These are phyloP conservation scores for Formica selysi DNA, from an alignment of 1,140 invertebrate genomes.

Conservation along the genomic window DNA sequence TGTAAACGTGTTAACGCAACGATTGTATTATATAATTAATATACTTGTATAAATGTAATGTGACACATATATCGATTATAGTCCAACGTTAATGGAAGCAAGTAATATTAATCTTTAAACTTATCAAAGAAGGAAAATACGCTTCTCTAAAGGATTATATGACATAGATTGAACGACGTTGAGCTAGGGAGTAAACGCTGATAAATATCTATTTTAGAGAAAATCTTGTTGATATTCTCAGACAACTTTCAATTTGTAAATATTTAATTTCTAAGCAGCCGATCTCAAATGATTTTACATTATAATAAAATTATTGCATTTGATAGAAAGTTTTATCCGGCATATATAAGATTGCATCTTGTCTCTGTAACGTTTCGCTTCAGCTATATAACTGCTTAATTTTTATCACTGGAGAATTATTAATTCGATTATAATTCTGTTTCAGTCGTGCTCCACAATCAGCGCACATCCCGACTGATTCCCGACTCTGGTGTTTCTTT, in stretches of 20 bases:
- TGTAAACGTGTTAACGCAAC: not conserved
- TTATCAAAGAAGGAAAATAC: not conserved
- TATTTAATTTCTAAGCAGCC: not conserved
- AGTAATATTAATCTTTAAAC: not conserved
- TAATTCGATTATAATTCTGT: not conserved
- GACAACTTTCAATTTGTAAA: not conserved
- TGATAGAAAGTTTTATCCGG: not conserved
- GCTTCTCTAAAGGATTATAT: conserved; percentile 3
- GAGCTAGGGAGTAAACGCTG: not conserved
- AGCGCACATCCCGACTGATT: not conserved
- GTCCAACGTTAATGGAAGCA: not conserved
- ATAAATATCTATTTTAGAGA: not conserved
- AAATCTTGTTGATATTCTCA: not conserved
- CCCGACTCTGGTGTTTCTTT: conserved; percentile 15
- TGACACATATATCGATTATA: not conserved
- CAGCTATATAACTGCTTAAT: not conserved
- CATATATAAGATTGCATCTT: not conserved
- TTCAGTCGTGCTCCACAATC: not conserved
- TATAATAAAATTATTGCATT: not conserved
- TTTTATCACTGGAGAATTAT: not conserved
- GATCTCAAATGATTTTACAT: not conserved
- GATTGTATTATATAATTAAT: conserved; percentile 29
- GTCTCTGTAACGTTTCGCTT: not conserved
- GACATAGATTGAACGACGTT: conserved; percentile 5
- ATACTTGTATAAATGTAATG: not conserved